phyloP scores from a whole-genome alignment of 2,797 vertebrate genomes.

The Netta rufina region DNA sequence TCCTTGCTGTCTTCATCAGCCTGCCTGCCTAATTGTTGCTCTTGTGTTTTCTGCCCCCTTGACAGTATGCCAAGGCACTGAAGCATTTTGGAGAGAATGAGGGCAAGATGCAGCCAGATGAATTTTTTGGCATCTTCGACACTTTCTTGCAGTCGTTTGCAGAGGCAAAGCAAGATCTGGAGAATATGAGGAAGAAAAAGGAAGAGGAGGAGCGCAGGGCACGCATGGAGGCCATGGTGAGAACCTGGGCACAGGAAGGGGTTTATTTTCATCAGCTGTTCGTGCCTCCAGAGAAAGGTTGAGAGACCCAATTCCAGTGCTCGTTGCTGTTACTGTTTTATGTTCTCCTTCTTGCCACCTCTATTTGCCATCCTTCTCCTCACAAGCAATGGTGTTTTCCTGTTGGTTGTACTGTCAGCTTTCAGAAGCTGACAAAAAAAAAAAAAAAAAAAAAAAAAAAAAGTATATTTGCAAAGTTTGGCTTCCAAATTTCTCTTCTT shows the following conservation, averaged over 20 bases:
- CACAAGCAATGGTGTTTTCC: background rate
- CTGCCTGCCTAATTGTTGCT: conserved; percentile 33
- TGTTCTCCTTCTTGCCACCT: background rate
- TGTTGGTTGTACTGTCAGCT: background rate
- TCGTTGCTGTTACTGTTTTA: background rate
- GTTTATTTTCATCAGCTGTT: background rate
- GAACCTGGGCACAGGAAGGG: background rate
- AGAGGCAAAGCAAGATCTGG: conserved; percentile 93
- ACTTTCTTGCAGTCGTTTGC: conserved; percentile 93
- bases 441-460: background rate
- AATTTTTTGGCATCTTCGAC: conserved; percentile 98
- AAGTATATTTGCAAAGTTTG: background rate
- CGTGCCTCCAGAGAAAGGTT: background rate
- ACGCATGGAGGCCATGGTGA: conserved; percentile 96
- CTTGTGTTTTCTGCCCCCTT: conserved; percentile 23
- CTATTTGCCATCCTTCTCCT: background rate
- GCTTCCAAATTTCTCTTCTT: background rate
- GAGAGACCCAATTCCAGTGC: background rate
- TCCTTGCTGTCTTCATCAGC: background rate
- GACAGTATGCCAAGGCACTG: conserved; percentile 90
- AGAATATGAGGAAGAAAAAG: conserved; percentile 94
- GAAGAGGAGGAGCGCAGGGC: conserved; percentile 96
- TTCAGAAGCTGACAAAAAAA: background rate
- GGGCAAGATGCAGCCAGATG: conserved; percentile 94
- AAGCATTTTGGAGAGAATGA: conserved; percentile 94